phyloP scores from a whole-genome alignment of 2,888 invertebrate species.

The Megaustenia siamemsis region DNA sequence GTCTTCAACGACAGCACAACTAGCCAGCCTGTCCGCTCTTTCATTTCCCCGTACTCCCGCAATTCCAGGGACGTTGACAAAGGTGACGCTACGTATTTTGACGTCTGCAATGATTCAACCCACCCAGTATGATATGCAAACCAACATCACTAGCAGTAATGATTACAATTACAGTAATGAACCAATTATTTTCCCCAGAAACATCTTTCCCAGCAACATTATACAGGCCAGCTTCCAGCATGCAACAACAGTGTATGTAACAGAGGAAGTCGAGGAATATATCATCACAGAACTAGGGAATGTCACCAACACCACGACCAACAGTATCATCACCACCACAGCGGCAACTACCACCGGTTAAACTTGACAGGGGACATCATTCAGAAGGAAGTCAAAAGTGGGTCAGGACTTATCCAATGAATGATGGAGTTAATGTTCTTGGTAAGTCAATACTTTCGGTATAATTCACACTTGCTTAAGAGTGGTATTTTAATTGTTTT shows the following conservation, averaged over 20 bases:
- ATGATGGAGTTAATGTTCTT: constrained; percentile 85
- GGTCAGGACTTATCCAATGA: constrained; percentile 62
- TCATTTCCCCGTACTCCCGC: too few species aligned
- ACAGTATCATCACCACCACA: constrained; percentile 56
- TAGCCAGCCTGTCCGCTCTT: too few species aligned
- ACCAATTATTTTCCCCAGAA: constrained; percentile 56
- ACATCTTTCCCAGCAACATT: constrained; percentile 84
- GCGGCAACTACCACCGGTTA: constrained; percentile 54
- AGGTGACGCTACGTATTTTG: too few species aligned
- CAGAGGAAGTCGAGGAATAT: constrained; percentile 50
- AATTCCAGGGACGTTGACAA: too few species aligned
- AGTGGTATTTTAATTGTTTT: too few species aligned
- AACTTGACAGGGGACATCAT: constrained; percentile 59
- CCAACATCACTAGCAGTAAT: too few species aligned
- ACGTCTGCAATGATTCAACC: too few species aligned
- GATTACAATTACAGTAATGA: too few species aligned
- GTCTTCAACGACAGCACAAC: too few species aligned
- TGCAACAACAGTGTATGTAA: constrained; percentile 82
- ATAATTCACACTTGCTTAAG: too few species aligned
- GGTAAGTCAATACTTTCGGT: constrained; percentile 80
- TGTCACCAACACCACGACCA: constrained; percentile 58
- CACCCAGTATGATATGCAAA: too few species aligned
- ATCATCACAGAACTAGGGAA: constrained; percentile 40
- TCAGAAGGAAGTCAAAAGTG: constrained; percentile 60
- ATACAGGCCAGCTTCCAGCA: constrained; percentile 84